Conservation (phyloP, 2,888 invertebrate species). For the Drosophila recens region DNA sequence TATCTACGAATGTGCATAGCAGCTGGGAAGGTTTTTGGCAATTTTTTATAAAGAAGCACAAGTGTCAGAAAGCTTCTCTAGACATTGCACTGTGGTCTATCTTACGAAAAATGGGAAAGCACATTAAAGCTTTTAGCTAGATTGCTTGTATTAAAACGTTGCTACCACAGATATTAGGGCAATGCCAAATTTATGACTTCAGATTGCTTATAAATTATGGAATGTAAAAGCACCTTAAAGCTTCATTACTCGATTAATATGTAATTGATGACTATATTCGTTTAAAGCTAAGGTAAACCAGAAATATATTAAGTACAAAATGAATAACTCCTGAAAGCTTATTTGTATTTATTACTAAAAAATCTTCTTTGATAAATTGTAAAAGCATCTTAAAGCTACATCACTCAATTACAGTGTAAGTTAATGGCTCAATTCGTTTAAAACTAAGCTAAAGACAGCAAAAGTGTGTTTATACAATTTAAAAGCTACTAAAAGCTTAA, state of each 20-base stretch:
- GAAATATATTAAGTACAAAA: too few relatives aligned
- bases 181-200: background rate
- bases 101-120: background rate
- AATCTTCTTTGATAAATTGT: background rate
- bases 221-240: slow-evolving; percentile 2
- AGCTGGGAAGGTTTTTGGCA: slow-evolving; percentile 26
- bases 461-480: too few relatives aligned
- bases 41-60: slow-evolving; percentile 25
- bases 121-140: background rate
- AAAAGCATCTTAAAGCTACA: background rate
- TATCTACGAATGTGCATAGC: slow-evolving; percentile 71
- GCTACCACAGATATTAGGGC: background rate
- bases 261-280: background rate
- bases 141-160: background rate
- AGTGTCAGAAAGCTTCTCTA: slow-evolving; percentile 10
- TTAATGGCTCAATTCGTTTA: background rate
- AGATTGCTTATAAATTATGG: background rate
- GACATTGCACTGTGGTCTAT: slow-evolving; percentile 31
- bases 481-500: background rate
- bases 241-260: background rate
- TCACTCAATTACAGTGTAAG: background rate
- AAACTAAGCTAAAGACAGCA: background rate
- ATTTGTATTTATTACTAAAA: too few relatives aligned
- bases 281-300: background rate
- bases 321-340: too few relatives aligned